These are phyloP conservation scores for Sciurus vulgaris DNA, from an alignment of 2,797 vertebrate genomes.

Conservation along the genomic window DNA sequence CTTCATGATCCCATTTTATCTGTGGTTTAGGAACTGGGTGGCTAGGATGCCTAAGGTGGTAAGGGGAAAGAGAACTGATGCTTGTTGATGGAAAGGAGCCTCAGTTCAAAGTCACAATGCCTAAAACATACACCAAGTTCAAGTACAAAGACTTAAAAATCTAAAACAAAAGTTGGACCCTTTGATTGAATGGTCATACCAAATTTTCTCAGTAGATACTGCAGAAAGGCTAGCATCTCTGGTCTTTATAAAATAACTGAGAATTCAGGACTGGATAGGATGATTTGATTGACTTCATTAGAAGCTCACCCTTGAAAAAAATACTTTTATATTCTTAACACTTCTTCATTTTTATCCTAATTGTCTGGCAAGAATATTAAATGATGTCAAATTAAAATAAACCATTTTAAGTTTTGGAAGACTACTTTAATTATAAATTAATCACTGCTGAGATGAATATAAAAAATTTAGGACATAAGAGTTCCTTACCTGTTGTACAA, in stretches of 20 bases:
- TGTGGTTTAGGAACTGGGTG: neutral
- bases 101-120: neutral
- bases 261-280: neutral
- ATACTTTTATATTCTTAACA: conserved; percentile 26
- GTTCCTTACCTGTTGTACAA: conserved; percentile 96
- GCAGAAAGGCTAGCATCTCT: conserved; percentile 42
- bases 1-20: conserved; percentile 24
- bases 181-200: conserved; percentile 5
- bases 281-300: conserved; percentile 11
- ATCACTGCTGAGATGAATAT: conserved; percentile 8
- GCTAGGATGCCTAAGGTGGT: neutral
- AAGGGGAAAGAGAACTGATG: neutral
- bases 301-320: conserved; percentile 11
- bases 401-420: conserved; percentile 49
- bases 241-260: conserved; percentile 24
- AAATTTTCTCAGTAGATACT: conserved; percentile 30
- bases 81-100: neutral
- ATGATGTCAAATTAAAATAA: conserved; percentile 42
- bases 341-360: conserved; percentile 49
- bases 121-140: conserved; percentile 25
- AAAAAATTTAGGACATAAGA: conserved; percentile 62
- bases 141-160: conserved; percentile 46
- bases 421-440: conserved; percentile 53
- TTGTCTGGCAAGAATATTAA: conserved; percentile 40
- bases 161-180: neutral